Conservation (phyloP, 2,113 vertebrate species). For the Myodes glareolus region DNA sequence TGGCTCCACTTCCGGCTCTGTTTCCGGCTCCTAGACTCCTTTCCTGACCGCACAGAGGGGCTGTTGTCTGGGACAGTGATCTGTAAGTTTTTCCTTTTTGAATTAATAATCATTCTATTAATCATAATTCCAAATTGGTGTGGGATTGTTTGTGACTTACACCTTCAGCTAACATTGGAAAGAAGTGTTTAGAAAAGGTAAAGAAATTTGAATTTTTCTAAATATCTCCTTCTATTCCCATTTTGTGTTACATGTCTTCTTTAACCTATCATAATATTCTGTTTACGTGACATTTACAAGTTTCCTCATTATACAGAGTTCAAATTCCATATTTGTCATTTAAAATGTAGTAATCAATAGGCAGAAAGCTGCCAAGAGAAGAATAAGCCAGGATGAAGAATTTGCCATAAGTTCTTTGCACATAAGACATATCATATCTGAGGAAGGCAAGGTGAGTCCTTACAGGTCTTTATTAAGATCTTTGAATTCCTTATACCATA, state of each 20-base stretch:
- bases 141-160: too few species aligned
- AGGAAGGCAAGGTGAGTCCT: neutral
- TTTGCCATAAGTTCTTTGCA: neutral
- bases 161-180: neutral
- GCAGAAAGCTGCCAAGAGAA: neutral
- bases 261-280: neutral
- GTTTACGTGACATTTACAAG: neutral
- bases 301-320: neutral
- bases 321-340: neutral
- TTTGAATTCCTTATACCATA: neutral
- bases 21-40: too few species aligned
- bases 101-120: too few species aligned
- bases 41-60: too few species aligned
- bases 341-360: neutral
- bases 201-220: conserved; percentile 36
- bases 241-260: neutral
- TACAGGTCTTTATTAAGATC: neutral
- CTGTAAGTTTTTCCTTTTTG: too few species aligned
- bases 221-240: neutral
- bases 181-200: neutral
- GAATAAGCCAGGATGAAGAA: neutral
- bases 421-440: neutral
- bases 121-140: too few species aligned
- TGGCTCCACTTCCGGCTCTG: too few species aligned
- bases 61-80: too few species aligned